Percentiles rank a stretch among this genome's conserved stretches.
Conservation (phyloP, 2,113 vertebrate species). For the Peromyscus polionotus region DNA sequence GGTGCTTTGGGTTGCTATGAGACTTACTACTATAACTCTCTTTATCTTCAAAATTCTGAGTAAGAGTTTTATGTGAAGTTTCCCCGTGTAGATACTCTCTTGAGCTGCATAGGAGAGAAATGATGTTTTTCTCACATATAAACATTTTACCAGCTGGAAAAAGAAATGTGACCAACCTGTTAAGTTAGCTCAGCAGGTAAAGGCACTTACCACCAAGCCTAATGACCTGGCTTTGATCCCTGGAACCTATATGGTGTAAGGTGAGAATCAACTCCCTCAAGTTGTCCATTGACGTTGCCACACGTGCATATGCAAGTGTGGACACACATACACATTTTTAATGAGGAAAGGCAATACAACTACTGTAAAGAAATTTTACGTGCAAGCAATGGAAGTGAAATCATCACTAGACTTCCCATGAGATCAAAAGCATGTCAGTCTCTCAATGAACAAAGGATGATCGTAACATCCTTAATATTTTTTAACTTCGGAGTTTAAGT, state of each 20-base stretch:
- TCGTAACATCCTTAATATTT: not conserved
- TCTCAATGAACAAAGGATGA: not conserved
- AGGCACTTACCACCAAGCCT: not conserved
- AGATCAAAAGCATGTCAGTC: not conserved
- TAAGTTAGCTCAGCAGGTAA: not conserved
- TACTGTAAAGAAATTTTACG: not conserved
- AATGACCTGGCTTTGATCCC: not conserved
- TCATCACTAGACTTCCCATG: not conserved
- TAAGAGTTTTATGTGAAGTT: slow-evolving; percentile 14
- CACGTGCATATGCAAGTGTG: not conserved
- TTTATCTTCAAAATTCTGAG: slow-evolving; percentile 43
- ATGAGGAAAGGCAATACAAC: not conserved
- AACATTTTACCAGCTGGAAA: not conserved
- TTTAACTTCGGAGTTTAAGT: slow-evolving; percentile 11
- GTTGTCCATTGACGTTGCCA: not conserved
- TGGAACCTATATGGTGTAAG: not conserved
- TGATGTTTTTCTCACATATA: not conserved
- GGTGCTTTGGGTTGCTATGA: not conserved
- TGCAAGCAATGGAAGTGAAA: not conserved
- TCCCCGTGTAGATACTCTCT: not conserved
- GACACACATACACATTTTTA: not conserved
- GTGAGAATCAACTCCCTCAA: not conserved
- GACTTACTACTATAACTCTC: not conserved
- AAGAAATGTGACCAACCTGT: not conserved
- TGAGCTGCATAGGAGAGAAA: not conserved